Percentiles rank a stretch among this genome's conserved stretches.
Conservation (phyloP, 2,113 vertebrate genomes). For the Paradisaea rubra region DNA sequence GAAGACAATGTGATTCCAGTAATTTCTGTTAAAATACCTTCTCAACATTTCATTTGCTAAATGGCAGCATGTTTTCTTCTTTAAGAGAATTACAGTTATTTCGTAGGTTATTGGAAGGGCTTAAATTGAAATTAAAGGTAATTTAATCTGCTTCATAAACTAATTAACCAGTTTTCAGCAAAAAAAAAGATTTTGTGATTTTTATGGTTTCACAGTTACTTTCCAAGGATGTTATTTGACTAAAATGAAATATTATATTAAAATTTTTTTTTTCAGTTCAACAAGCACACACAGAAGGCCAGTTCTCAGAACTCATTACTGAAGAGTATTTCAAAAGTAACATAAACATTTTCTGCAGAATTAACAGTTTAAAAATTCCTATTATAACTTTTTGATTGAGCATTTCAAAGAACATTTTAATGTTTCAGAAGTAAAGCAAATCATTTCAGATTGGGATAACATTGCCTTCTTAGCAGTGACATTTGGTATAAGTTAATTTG, state of each 20-base stretch:
- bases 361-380: background rate
- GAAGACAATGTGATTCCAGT: background rate
- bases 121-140: background rate
- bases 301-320: background rate
- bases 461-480: background rate
- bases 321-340: background rate
- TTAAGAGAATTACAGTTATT: background rate
- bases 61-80: background rate
- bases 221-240: background rate
- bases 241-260: background rate
- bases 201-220: background rate
- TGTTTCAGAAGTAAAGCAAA: background rate
- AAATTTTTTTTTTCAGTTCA: background rate
- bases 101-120: rapidly evolving
- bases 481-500: background rate
- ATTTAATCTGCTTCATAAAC: background rate
- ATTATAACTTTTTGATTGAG: background rate
- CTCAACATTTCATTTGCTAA: background rate
- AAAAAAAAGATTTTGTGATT: background rate
- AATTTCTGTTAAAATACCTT: background rate
- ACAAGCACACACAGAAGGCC: background rate
- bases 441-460: background rate
- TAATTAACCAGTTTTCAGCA: background rate
- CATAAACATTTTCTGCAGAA: background rate
- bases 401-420: constrained; percentile 10